Percentiles rank a stretch among this genome's conserved stretches.
These are phyloP conservation scores for Periophthalmus magnuspinnatus DNA, from an alignment of 2,797 vertebrate species.

Conservation along the genomic window DNA sequence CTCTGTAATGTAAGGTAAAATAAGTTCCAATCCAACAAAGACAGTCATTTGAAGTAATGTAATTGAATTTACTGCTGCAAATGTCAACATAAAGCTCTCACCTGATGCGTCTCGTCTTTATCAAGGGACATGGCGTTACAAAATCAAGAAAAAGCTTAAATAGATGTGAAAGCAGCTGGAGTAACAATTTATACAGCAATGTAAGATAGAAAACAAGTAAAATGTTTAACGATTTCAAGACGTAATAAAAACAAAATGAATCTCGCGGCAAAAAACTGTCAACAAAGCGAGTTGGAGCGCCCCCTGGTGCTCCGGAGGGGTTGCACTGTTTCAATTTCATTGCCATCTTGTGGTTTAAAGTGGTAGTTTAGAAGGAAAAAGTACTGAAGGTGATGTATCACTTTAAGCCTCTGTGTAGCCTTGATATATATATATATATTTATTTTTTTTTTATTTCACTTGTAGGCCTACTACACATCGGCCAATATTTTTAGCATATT, in stretches of 20 bases:
- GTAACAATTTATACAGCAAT: neutral
- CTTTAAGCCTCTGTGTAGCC: too few species aligned
- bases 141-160: neutral
- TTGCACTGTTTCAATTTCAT: neutral
- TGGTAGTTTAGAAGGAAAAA: too few species aligned
- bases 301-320: constrained; percentile 35
- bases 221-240: neutral
- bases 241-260: constrained; percentile 11
- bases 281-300: constrained; percentile 27
- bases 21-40: neutral
- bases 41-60: too few species aligned
- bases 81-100: constrained; percentile 11
- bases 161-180: neutral
- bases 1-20: constrained; percentile 69
- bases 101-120: constrained; percentile 56
- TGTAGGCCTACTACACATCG: too few species aligned
- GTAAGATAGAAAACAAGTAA: neutral
- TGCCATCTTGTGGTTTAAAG: neutral
- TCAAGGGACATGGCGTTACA: constrained; percentile 52
- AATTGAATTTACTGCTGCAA: too few species aligned
- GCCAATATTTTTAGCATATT: too few species aligned
- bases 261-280: constrained; percentile 47
- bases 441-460: neutral
- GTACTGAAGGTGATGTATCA: too few species aligned
- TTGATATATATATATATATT: too few species aligned